These are phyloP conservation scores for Muscicapa comitata DNA, from an alignment of 2,797 vertebrate genomes.

Conservation along the genomic window DNA sequence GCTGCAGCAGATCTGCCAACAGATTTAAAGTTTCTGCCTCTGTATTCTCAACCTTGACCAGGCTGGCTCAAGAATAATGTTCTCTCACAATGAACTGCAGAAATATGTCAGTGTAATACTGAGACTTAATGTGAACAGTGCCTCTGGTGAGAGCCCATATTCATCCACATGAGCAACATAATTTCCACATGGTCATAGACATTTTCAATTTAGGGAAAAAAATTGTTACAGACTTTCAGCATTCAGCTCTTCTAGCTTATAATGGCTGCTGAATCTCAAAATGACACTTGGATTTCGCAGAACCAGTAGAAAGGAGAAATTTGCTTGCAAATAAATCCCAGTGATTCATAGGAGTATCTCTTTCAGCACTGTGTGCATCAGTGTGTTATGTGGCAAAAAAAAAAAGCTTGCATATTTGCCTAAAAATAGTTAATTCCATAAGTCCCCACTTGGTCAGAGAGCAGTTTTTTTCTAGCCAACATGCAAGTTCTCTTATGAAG, in stretches of 20 bases:
- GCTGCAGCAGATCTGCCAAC: neutral
- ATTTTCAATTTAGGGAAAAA: neutral
- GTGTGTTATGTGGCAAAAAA: neutral
- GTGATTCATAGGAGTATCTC: neutral
- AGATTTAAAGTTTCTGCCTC: conserved; percentile 13
- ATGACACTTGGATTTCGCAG: neutral
- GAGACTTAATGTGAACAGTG: neutral
- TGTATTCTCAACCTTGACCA: neutral
- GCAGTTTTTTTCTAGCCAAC: neutral
- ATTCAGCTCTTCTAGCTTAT: neutral
- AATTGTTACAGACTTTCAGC: neutral
- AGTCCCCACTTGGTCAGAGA: neutral
- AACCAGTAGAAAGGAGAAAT: neutral
- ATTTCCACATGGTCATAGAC: neutral
- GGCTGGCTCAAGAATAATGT: neutral
- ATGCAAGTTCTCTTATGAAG: neutral
- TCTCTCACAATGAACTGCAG: neutral
- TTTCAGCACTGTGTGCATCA: neutral
- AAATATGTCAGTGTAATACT: neutral
- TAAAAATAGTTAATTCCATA: neutral
- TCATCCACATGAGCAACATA: neutral
- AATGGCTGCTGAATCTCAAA: neutral
- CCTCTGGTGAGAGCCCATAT: neutral
- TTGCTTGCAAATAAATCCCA: conserved; percentile 34
- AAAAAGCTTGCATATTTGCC: neutral